A percentile compares a stretch with the other conserved stretches of the same genome.
phyloP scores from a whole-genome alignment of 2,888 invertebrate species.

The Mylabris sibirica region DNA sequence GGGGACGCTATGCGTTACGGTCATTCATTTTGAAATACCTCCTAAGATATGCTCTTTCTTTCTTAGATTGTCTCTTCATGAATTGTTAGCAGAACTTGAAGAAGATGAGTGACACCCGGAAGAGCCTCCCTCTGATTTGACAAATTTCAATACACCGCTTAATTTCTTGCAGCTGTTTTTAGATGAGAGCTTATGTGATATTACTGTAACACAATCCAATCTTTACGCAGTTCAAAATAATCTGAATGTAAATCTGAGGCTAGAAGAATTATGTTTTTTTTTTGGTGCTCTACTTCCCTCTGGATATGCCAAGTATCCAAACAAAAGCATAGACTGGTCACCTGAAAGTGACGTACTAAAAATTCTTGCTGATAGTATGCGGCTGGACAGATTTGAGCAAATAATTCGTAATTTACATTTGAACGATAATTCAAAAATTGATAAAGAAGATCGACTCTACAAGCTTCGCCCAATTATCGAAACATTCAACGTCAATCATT shows the following conservation, averaged over 20 bases:
- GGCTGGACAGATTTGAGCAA: constrained; percentile 32
- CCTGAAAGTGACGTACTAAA: constrained; percentile 28
- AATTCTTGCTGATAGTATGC: constrained; percentile 30
- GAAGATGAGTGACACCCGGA: constrained; percentile 16
- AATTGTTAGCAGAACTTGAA: constrained; percentile 20
- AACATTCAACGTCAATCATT: constrained; percentile 22
- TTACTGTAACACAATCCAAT: constrained; percentile 25
- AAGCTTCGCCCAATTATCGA: constrained; percentile 29
- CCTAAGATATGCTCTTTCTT: constrained; percentile 2
- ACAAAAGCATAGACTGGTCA: constrained; percentile 34
- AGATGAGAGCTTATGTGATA: constrained; percentile 20
- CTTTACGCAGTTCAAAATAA: constrained; percentile 33
- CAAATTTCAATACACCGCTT: constrained; percentile 7
- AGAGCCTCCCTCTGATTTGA: constrained; percentile 9
- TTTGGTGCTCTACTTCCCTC: constrained; percentile 32
- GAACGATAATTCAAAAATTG: constrained; percentile 25
- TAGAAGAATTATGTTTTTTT: too few species aligned
- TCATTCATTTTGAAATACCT: background rate
- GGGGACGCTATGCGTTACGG: too few species aligned
- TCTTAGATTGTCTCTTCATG: constrained; percentile 14
- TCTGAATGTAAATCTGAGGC: constrained; percentile 25
- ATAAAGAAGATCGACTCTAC: constrained; percentile 17
- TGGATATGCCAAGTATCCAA: constrained; percentile 36
- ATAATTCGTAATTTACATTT: constrained; percentile 27
- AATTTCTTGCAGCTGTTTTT: constrained; percentile 31